Base-by-base conservation (phyloP, 2,888 invertebrate species). In the Agonum fuliginosum region DNA sequence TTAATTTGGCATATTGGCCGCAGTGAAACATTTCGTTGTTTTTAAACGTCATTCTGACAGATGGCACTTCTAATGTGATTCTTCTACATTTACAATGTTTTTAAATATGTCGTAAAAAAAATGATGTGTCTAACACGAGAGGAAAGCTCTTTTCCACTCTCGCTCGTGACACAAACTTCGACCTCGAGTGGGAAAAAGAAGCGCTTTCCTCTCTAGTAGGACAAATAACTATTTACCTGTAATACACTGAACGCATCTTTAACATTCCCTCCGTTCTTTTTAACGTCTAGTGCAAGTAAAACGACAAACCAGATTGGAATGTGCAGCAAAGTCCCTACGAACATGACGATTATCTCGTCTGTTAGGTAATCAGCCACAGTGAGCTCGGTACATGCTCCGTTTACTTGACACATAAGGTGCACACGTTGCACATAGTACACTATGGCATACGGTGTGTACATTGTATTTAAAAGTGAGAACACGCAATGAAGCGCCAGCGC, bases 361-460 rank as follows among this genome's bases (percentile, higher is more conserved):
- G 93, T 93, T 84, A 93, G 88, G 86, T 94, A 94, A 83, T 91
- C 91, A 75, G 88, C 87, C 80, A 94, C 88, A 0, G 91, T 89
- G 1, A 94, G 88, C 73, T 90, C 89, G 4, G 91, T 89, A 84
- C 94, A 94, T 43, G 91, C 89, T 19, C 90, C 90, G 76, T 91
- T 91, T n/a, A 93, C 89, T 75, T 91, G 91, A 84, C 94, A 94
- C 84, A 92, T 91, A 14, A 93, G 83, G 83, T 93, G 92, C 37
- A 95, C 94, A 82, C 94, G 91, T 84, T 94, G 93, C 62, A 95
- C 93, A 84, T 93, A 95, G 84, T 95, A 95, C 65, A 96, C 90
- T 62, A 94, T 92, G 8, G 95, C 95, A 84, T 94, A 95, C 0
- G 95, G 94, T 81, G 93, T 90, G 85, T 96, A 96, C 89, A 94